Evolutionary conservation across 2,888 invertebrate species (phyloP).

Genomic region (Drosophila demipolita): DNA sequence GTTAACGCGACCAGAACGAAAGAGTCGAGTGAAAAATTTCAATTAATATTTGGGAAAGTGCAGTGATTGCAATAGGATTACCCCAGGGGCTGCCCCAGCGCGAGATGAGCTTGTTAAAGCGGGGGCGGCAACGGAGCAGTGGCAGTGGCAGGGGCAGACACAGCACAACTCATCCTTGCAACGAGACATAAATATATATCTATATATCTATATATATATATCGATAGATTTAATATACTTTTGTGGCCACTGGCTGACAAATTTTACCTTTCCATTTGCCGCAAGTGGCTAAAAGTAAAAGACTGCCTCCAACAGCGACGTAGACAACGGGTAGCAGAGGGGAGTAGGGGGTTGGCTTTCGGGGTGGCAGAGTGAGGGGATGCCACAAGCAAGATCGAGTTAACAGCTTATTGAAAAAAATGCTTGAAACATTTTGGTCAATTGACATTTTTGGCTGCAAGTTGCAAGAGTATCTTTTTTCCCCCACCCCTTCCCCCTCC

Average conservation of each 20-base stretch:
- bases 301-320: slow-evolving; percentile 9
- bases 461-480: slow-evolving; percentile 7
- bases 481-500: background rate
- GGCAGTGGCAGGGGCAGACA: background rate
- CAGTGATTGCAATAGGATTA: slow-evolving; percentile 25
- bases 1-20: slow-evolving; percentile 60
- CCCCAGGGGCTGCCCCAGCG: slow-evolving; percentile 11
- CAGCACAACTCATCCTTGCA: slow-evolving; percentile 24
- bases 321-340: background rate
- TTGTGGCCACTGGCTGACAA: slow-evolving; percentile 46
- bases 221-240: background rate
- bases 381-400: slow-evolving; percentile 20
- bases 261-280: slow-evolving; percentile 27
- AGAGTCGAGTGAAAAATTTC: slow-evolving; percentile 30
- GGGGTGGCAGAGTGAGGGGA: background rate
- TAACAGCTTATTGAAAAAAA: slow-evolving; percentile 79
- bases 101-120: slow-evolving; percentile 9
- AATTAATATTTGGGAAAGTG: slow-evolving; percentile 56
- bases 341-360: background rate
- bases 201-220: background rate
- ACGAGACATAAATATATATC: slow-evolving; percentile 18
- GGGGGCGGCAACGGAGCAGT: background rate
- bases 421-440: slow-evolving; percentile 78
- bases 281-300: slow-evolving; percentile 1
- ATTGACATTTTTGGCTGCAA: slow-evolving; percentile 72